Conservation (phyloP, 2,888 invertebrate genomes). For the Alviniconcha strummeri region DNA sequence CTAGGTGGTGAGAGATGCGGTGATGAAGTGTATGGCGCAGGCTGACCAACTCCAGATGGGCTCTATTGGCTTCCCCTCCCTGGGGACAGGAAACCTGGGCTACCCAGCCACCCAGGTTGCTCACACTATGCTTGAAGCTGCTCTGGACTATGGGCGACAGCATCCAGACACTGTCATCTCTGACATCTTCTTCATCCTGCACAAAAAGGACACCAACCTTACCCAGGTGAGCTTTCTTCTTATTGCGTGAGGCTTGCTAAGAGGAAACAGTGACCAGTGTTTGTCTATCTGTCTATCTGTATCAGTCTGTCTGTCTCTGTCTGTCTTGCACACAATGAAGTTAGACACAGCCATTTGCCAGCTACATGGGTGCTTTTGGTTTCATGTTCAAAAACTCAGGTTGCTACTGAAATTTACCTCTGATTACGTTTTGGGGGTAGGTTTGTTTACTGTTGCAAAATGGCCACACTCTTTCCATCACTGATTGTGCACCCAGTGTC, state of each 20-base stretch:
- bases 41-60: slow-evolving; percentile 36
- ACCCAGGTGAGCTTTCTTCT: neutral
- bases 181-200: slow-evolving; percentile 34
- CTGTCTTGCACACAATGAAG: no score
- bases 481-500: no score
- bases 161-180: slow-evolving; percentile 34
- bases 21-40: slow-evolving; percentile 43
- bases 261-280: neutral
- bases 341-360: no score
- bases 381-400: no score
- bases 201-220: slow-evolving; percentile 33
- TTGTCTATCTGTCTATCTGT: no score
- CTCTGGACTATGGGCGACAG: slow-evolving; percentile 41
- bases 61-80: slow-evolving; percentile 55
- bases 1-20: slow-evolving; percentile 26
- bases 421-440: no score
- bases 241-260: neutral
- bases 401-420: no score
- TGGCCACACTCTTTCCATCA: no score
- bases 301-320: no score
- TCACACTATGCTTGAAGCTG: slow-evolving; percentile 46
- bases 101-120: slow-evolving; percentile 46
- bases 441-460: no score
- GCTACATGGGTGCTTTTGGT: no score
- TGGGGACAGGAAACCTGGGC: slow-evolving; percentile 49